Percentiles rank a stretch among this genome's conserved stretches.
These are phyloP conservation scores for Denticeps clupeoides DNA, from an alignment of 2,797 vertebrate species.

Conservation along the genomic window DNA sequence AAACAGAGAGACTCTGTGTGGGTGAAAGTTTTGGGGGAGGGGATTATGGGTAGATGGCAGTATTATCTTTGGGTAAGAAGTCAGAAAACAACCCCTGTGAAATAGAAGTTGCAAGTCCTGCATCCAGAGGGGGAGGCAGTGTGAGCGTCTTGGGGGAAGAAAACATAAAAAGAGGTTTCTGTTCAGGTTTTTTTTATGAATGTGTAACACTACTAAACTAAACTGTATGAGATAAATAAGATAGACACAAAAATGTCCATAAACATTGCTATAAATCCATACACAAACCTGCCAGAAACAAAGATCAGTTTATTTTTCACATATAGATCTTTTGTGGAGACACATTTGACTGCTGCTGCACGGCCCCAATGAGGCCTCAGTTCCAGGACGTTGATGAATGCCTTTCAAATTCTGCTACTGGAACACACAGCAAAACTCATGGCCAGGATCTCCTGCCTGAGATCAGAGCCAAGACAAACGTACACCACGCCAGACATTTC, in stretches of 20 bases:
- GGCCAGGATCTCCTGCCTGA: conserved; percentile 12
- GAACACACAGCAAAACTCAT: conserved; percentile 7
- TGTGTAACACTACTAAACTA: too few species aligned
- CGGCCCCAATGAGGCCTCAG: background rate
- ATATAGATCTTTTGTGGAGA: background rate
- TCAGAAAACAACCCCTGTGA: background rate
- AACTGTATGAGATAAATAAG: too few species aligned
- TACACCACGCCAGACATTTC: conserved; percentile 3
- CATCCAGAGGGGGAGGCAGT: background rate
- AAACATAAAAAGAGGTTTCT: too few species aligned
- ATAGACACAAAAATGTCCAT: too few species aligned
- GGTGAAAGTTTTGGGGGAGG: conserved; percentile 5
- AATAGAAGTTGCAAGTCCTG: background rate
- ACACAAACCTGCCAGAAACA: too few species aligned
- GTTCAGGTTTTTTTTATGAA: too few species aligned
- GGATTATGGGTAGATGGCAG: background rate
- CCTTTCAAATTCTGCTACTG: background rate
- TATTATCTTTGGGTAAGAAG: background rate
- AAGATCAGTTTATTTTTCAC: background rate
- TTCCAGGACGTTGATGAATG: background rate
- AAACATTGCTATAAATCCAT: too few species aligned
- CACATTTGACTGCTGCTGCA: background rate
- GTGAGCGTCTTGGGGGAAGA: too few species aligned
- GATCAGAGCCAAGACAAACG: conserved; percentile 21
- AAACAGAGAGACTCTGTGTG: conserved; percentile 18